A percentile compares a stretch with the other conserved stretches of the same genome.
Evolutionary conservation across 2,888 invertebrate genomes (phyloP).

Genomic region (Lycocerus yunnanus): DNA sequence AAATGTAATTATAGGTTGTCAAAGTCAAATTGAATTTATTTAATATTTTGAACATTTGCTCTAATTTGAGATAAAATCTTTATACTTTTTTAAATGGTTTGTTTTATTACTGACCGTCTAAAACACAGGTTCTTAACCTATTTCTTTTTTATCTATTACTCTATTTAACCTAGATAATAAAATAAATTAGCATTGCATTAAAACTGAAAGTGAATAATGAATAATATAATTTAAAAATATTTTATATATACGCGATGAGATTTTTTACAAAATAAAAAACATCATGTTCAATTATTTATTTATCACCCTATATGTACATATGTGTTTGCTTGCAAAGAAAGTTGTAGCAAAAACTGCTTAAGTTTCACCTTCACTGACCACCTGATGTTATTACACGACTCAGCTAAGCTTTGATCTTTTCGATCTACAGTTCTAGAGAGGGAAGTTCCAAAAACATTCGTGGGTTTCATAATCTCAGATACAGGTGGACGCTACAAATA

Average conservation of each 20-base stretch:
- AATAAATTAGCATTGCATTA: background rate
- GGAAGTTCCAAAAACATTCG: no score
- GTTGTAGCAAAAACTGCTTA: no score
- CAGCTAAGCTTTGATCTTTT: no score
- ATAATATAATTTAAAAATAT: background rate
- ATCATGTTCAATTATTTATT: background rate
- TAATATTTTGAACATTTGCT: background rate
- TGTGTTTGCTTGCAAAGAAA: no score
- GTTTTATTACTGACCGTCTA: background rate
- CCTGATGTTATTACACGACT: no score
- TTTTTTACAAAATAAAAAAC: background rate
- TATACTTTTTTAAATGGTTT: background rate
- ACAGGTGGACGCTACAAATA: no score
- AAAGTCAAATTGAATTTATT: background rate
- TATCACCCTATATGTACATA: no score
- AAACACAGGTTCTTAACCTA: background rate
- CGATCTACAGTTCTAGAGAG: no score
- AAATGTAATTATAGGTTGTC: background rate
- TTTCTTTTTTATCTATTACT: background rate
- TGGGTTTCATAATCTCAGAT: no score
- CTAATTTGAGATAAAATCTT: background rate
- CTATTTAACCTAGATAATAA: background rate
- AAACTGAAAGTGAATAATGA: background rate
- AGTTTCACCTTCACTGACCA: no score
- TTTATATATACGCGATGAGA: background rate